Evolutionary conservation across 2,888 invertebrate species (phyloP), one percentile per base, ranked within the genome.

Genomic region (Sesia apiformis): DNA sequence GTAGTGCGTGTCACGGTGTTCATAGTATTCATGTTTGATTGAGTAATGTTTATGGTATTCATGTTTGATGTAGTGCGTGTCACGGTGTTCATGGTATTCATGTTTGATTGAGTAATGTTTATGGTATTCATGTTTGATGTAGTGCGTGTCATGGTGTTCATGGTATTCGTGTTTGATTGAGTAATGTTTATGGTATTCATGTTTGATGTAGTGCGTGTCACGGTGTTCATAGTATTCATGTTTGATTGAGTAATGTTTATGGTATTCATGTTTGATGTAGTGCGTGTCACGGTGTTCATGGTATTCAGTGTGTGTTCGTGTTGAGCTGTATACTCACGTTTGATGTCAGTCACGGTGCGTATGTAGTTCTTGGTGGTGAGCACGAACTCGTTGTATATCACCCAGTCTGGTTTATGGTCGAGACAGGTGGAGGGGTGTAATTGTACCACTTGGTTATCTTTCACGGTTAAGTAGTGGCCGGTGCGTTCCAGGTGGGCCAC

Each of bases 401-500:
- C 99, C 99, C 99, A 99, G 85, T 99, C 99, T 0, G 99, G 99
- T 81, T 99, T 99, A 89, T 99, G 99, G 89, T 99, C 99, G 56
- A 99, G 92, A 76, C 98, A 99, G 5, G 99, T 99, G 63, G 98
- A 98, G 0, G 99, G 99, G 90, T 99, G 99, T 49, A 99, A 92
- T 81, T 99, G 99, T 1, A 99, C 99, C 59, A 97, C 94, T 90
- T 99, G 99, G 90, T 99, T 99, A 90, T 99, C 99, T 81, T 99
- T 99, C 62, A 99, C 98, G 3, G 99, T 99, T 62, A 99, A 91
- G 84, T 99, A 99, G 86, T 99, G 98, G 0, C 99, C 99, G 0
- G 97, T 98, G 54, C 98, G 92, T 80, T 99, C 99, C 64, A 99
- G 85, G 89, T 99, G 99, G 0, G 99, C 99, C 8, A 99, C 96